Percentiles rank a stretch among this genome's conserved stretches.
Evolutionary conservation across 2,797 vertebrate genomes (phyloP).

Genomic region (Brachymystax lenok): DNA sequence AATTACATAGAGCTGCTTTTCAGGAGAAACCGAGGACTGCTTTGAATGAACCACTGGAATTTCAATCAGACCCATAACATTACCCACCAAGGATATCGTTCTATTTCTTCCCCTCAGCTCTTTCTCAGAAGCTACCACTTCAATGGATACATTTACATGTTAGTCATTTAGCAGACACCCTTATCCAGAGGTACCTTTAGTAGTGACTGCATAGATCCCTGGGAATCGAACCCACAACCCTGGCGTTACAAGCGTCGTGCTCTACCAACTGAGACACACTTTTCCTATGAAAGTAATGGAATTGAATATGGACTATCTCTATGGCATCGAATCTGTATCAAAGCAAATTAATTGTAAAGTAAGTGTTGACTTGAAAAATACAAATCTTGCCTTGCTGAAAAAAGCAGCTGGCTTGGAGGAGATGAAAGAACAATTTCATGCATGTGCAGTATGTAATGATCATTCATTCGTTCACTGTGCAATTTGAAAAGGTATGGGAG

Average conservation of each 20-base stretch:
- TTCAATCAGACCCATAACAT: conserved; percentile 53
- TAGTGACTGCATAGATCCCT: no score
- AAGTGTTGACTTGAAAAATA: conserved; percentile 38
- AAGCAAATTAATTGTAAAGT: conserved; percentile 38
- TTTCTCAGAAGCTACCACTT: conserved; percentile 31
- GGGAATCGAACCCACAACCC: no score
- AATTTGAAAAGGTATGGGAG: conserved; percentile 39
- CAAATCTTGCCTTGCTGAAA: conserved; percentile 52
- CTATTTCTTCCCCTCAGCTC: conserved; percentile 18
- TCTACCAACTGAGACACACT: neutral
- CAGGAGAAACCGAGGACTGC: conserved; percentile 54
- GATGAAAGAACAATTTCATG: conserved; percentile 57
- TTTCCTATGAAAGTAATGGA: conserved; percentile 40
- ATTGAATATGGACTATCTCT: conserved; percentile 52
- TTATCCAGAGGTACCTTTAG: no score
- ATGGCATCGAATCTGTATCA: conserved; percentile 53
- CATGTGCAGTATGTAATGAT: conserved; percentile 22
- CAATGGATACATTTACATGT: neutral
- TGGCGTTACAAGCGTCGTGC: no score
- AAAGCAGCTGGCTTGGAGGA: conserved; percentile 26
- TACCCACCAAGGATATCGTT: conserved; percentile 1
- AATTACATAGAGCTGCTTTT: conserved; percentile 63
- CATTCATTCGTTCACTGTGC: conserved; percentile 18
- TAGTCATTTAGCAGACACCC: no score
- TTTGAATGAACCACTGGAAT: conserved; percentile 55